Evolutionary conservation across 2,797 vertebrate species (phyloP).

Genomic region (Megaceryle alcyon): DNA sequence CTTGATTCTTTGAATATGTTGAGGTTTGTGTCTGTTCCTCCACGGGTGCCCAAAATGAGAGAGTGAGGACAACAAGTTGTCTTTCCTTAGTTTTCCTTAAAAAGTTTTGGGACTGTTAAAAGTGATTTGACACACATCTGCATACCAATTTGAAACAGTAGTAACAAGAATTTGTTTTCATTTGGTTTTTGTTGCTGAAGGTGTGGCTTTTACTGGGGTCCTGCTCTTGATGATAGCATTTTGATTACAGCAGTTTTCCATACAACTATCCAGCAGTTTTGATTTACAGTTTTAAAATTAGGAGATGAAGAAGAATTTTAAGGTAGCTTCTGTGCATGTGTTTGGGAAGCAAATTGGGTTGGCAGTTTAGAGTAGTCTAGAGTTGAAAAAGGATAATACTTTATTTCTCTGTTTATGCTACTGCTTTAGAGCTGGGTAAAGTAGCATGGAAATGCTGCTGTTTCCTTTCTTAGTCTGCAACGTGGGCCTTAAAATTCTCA

Average conservation of each 20-base stretch:
- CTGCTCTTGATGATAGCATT: neutral
- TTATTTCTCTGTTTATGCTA: neutral
- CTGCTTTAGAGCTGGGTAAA: neutral
- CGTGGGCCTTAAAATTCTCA: neutral
- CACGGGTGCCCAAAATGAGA: neutral
- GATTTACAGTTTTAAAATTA: neutral
- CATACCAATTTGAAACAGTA: neutral
- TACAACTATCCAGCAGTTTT: neutral
- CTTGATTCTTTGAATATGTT: neutral
- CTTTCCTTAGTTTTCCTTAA: neutral
- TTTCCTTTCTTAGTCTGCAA: neutral
- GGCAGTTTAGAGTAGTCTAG: neutral
- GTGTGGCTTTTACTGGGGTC: neutral
- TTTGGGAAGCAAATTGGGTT: neutral
- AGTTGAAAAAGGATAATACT: neutral
- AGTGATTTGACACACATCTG: neutral
- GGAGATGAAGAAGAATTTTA: neutral
- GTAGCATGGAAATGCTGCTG: neutral
- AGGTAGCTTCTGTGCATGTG: neutral
- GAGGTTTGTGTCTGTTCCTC: neutral
- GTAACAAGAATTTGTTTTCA: neutral
- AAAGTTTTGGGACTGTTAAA: neutral
- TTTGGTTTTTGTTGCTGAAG: neutral
- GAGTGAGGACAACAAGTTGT: neutral
- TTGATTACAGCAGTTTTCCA: neutral